Evolutionary conservation across 1,140 invertebrate genomes (phyloP).

Genomic region (Reticulitermes speratus): DNA sequence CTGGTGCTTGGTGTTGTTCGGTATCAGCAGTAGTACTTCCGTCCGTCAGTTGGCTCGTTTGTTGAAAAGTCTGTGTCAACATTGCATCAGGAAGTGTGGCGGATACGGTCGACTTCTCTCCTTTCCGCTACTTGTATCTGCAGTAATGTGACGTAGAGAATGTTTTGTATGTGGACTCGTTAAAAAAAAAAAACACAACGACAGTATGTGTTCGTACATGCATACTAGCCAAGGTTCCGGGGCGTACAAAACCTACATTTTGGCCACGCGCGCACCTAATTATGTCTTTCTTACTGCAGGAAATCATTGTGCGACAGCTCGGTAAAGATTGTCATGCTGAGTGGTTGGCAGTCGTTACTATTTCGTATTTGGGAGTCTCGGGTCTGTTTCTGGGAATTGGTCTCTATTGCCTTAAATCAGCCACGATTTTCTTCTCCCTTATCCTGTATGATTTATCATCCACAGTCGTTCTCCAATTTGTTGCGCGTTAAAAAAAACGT

Average conservation of each 20-base stretch:
- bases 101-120: neutral
- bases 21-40: neutral
- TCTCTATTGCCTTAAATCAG: no score
- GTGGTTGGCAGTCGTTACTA: no score
- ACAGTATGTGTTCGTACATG: conserved; percentile 2
- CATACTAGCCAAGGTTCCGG: neutral
- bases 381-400: no score
- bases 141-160: neutral
- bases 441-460: no score
- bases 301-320: neutral
- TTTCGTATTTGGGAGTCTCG: no score
- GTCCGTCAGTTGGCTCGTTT: conserved; percentile 4
- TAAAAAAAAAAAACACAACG: neutral
- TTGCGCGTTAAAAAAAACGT: no score
- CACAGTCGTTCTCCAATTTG: no score
- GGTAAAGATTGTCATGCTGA: no score
- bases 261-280: neutral
- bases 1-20: neutral
- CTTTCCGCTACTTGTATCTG: neutral
- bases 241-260: conserved; percentile 11
- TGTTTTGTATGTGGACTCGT: conserved; percentile 7
- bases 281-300: neutral
- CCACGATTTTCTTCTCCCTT: no score
- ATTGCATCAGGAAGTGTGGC: conserved; percentile 9
- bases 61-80: conserved; percentile 11